Percentiles rank a stretch among this genome's conserved stretches.
Evolutionary conservation across 2,113 vertebrate genomes (phyloP).

Genomic region (Pteruthius melanotis): DNA sequence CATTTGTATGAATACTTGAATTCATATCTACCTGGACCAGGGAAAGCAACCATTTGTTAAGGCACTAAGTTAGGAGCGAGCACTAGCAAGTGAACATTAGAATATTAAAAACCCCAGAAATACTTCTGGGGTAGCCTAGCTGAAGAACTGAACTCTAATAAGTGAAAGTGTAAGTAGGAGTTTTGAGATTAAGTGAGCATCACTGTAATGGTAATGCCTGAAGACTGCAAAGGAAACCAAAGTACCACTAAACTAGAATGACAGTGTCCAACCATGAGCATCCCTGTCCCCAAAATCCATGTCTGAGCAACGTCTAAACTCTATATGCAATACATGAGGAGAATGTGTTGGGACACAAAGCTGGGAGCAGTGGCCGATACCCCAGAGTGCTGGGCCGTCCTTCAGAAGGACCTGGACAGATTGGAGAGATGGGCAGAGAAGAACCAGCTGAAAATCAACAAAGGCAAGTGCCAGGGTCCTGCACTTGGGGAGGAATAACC

Average conservation of each 20-base stretch:
- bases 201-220: not conserved
- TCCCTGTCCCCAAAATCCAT: not conserved
- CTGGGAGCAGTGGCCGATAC: not conserved
- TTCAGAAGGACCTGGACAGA: not conserved
- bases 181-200: not conserved
- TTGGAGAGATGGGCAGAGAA: not conserved
- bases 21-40: not conserved
- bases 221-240: not conserved
- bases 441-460: not conserved
- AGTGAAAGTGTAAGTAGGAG: not conserved
- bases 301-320: not conserved
- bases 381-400: not conserved
- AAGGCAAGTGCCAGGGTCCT: not conserved
- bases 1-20: accelerated
- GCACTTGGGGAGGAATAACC: not conserved
- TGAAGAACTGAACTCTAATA: not conserved
- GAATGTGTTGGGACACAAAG: not conserved
- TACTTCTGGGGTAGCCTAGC: not conserved
- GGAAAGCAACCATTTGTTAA: not conserved
- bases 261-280: not conserved
- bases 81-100: not conserved
- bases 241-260: not conserved
- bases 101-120: not conserved
- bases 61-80: not conserved
- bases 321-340: not conserved